phyloP scores from a whole-genome alignment of 2,888 invertebrate genomes.

The Stomorhina lunata region DNA sequence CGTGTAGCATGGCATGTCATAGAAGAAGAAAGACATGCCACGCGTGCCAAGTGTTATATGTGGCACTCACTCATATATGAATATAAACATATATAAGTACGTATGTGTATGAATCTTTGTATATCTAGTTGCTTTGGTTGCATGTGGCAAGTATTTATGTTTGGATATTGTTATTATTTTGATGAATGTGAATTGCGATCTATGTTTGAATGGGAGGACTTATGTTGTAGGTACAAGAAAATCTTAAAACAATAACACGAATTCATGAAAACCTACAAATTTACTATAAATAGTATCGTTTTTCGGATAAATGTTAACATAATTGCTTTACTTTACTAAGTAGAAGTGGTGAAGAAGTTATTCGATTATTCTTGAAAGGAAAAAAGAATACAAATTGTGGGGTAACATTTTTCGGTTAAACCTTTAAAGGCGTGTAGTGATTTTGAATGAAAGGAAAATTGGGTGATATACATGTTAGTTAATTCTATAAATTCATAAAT shows the following conservation, averaged over 20 bases:
- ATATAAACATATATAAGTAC: background rate
- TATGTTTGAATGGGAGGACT: too few species aligned
- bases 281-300: slow-evolving; percentile 50
- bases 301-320: slow-evolving; percentile 48
- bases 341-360: slow-evolving; percentile 7
- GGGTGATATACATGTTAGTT: background rate
- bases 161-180: slow-evolving; percentile 45
- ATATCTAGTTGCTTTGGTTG: slow-evolving; percentile 12
- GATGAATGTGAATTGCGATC: too few species aligned
- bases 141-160: slow-evolving; percentile 49
- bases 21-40: slow-evolving; percentile 47
- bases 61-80: slow-evolving; percentile 8
- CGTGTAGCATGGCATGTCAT: slow-evolving; percentile 60
- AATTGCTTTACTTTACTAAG: slow-evolving; percentile 31
- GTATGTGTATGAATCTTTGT: background rate
- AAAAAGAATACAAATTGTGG: background rate
- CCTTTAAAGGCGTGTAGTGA: background rate
- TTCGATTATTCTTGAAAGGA: background rate
- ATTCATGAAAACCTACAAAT: too few species aligned
- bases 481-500: too few species aligned
- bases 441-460: too few species aligned
- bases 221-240: slow-evolving; percentile 22
- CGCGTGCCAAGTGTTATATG: slow-evolving; percentile 58
- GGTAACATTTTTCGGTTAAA: background rate
- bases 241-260: slow-evolving; percentile 29